phyloP scores from a whole-genome alignment of 2,113 vertebrate genomes.

The Recurvirostra avosetta region DNA sequence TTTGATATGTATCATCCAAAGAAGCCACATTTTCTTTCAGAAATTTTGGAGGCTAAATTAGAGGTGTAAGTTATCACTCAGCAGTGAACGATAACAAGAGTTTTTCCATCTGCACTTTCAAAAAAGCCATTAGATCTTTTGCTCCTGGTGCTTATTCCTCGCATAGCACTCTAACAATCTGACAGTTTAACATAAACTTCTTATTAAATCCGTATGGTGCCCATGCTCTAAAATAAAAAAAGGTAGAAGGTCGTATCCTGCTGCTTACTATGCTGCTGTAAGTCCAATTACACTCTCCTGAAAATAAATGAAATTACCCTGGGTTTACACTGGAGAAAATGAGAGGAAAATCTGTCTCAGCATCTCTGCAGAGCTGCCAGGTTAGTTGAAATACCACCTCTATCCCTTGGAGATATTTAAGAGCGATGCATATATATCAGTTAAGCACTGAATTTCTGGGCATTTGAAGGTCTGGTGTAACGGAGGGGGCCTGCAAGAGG shows the following conservation, averaged over 20 bases:
- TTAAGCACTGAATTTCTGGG: neutral
- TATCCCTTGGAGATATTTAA: neutral
- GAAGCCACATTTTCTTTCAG: neutral
- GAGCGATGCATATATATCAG: neutral
- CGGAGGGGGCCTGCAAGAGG: neutral
- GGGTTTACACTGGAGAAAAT: neutral
- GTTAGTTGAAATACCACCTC: neutral
- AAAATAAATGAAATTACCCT: neutral
- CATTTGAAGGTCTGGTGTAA: neutral
- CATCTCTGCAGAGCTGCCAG: neutral
- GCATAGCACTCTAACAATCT: neutral
- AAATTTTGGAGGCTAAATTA: neutral
- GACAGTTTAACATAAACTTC: neutral
- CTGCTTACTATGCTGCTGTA: neutral
- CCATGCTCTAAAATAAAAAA: neutral
- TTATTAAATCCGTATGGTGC: neutral
- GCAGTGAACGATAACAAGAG: neutral
- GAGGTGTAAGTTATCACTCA: neutral
- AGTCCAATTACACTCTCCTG: neutral
- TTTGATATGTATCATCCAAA: neutral
- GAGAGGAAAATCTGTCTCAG: neutral
- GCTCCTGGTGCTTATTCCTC: neutral
- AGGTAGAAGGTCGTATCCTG: neutral
- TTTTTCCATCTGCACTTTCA: neutral
- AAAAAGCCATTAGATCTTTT: neutral